Percentiles rank a stretch among this genome's conserved stretches.
Evolutionary conservation across 2,113 vertebrate species (phyloP).

Genomic region (Hemiprocne comata): DNA sequence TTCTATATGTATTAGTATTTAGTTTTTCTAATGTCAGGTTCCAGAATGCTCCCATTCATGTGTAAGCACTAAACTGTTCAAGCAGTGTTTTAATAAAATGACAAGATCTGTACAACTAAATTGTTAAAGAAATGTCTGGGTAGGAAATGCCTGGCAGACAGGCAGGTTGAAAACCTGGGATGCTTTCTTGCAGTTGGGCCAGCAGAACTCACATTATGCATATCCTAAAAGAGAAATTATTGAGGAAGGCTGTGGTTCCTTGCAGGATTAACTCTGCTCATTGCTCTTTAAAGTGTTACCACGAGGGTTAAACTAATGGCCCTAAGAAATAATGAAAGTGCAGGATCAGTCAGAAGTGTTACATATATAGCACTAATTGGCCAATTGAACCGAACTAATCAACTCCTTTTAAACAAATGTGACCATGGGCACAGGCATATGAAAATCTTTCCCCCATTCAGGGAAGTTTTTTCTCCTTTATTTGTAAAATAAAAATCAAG

Average conservation of each 20-base stretch:
- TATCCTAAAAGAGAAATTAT: background rate
- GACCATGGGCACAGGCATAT: background rate
- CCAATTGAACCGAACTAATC: background rate
- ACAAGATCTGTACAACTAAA: background rate
- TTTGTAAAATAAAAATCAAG: background rate
- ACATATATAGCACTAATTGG: constrained; percentile 7
- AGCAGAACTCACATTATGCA: background rate
- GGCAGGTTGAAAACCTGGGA: rapidly evolving
- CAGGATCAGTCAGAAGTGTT: constrained; percentile 1
- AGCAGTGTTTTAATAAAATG: background rate
- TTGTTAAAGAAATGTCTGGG: background rate
- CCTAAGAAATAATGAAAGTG: constrained; percentile 15
- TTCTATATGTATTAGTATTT: background rate
- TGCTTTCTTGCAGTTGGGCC: background rate
- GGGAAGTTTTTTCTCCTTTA: background rate
- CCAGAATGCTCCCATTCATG: background rate
- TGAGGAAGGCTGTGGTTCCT: background rate
- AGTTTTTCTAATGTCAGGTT: background rate
- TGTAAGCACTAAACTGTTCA: background rate
- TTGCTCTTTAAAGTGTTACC: constrained; percentile 13
- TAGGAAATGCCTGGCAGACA: background rate
- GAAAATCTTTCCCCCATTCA: background rate
- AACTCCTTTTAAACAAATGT: background rate
- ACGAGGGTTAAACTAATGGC: constrained; percentile 47
- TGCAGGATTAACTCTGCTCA: constrained; percentile 10